Conservation (phyloP, 2,888 invertebrate species). For the Netelia inedita region DNA sequence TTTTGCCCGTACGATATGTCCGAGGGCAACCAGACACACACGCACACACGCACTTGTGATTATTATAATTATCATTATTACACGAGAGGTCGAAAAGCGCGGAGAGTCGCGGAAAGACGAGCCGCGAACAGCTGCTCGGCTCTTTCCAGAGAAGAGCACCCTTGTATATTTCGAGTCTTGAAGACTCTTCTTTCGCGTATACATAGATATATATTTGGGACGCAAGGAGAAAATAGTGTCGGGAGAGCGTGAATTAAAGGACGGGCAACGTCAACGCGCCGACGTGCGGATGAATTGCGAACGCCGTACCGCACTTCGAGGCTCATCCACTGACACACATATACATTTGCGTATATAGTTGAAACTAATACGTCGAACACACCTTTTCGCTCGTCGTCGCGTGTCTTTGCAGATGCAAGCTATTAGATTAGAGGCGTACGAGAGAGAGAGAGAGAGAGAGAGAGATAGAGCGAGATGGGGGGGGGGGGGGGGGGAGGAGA, state of each 20-base stretch:
- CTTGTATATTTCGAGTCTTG: background rate
- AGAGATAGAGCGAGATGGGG: no score
- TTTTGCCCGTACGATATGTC: constrained; percentile 41
- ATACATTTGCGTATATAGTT: background rate
- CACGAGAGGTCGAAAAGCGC: constrained; percentile 37
- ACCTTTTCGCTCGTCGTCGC: constrained; percentile 29
- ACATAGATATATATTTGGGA: constrained; percentile 17
- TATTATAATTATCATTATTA: constrained; percentile 43
- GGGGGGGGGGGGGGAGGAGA: background rate
- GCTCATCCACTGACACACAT: constrained; percentile 32
- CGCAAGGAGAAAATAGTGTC: constrained; percentile 56
- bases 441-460: background rate
- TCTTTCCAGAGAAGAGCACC: constrained; percentile 36
- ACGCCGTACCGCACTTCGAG: constrained; percentile 76
- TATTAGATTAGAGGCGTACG: constrained; percentile 18
- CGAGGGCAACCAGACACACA: constrained; percentile 6
- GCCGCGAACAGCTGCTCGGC: constrained; percentile 81
- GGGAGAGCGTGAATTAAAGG: constrained; percentile 80
- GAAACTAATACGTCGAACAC: background rate
- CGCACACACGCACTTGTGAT: background rate
- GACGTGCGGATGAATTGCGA: constrained; percentile 81
- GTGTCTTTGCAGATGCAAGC: constrained; percentile 8
- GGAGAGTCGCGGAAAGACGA: constrained; percentile 74
- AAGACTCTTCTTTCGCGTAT: background rate
- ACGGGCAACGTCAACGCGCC: constrained; percentile 75